Base-by-base conservation (phyloP, 2,888 invertebrate species). In the Crepidodera aurea region DNA sequence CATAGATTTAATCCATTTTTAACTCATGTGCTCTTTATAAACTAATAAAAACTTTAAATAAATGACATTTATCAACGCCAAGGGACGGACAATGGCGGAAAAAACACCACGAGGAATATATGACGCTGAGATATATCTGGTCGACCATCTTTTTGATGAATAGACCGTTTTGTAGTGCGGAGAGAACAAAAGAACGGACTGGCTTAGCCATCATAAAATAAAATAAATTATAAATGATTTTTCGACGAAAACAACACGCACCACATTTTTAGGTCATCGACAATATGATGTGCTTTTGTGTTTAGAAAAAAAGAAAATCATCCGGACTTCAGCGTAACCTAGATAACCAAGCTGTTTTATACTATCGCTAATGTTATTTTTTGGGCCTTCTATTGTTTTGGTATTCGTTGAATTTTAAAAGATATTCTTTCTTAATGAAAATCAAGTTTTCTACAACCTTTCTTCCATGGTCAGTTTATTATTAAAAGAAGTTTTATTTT, bases 11-110 rank as follows among this genome's bases (percentile, higher is more conserved):
- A 66, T 64, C 54, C 32, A 51, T 59, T 61, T 64, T 66, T 66
- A 61, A 66, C 64, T 64, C 57, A 19, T 19, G 34, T 18, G 57
- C 44, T 55, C 60, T 55, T 66, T 55, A 66, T 63, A 60, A 60
- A 58, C 56, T 44, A 59, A 55, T 60, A 59, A 56, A 62, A 65
- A 59, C 51, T 62, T 64, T 44, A 65, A 59, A 62, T 60, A 62
- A 62, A 62, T 56, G 65, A 56, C 51, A 54, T 51, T 51, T 16
- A 39, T 57, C 57, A 54, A 62, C 15, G 58, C 40, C 62, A 46
- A 8, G 10, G 46, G 18, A 37, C 19, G 46, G 27, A 53, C 53
- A 53, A 53, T 39, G 39, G 53, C 37, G 2, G 39, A 39, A 53
- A 40, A 32, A 53, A 53, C n/a, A n/a, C 8, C 22, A 37, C 39